These are phyloP conservation scores for Elegia similella DNA, from an alignment of 2,888 invertebrate genomes.

Conservation along the genomic window DNA sequence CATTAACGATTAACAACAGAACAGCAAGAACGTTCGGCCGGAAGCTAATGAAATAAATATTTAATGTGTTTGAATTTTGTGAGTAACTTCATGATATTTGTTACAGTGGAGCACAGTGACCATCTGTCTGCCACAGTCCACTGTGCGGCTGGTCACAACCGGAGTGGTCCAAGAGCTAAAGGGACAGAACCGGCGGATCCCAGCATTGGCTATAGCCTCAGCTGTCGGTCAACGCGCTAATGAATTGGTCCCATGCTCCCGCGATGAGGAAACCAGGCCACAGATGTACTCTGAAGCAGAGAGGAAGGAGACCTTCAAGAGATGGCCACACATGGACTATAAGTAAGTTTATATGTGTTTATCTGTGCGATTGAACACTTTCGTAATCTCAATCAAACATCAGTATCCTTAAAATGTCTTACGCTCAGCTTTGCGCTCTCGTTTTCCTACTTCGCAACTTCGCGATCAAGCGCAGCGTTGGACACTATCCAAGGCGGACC, in stretches of 20 bases:
- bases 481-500: no score
- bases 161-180: constrained; percentile 91
- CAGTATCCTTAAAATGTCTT: no score
- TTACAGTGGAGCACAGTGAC: constrained; percentile 95
- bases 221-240: constrained; percentile 93
- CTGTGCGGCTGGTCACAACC: constrained; percentile 89
- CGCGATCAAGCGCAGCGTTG: no score
- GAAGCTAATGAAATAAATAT: no score
- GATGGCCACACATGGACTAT: constrained; percentile 98
- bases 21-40: no score
- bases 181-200: constrained; percentile 90
- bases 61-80: no score
- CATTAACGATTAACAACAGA: no score
- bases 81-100: background rate
- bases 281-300: constrained; percentile 96
- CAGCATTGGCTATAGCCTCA: constrained; percentile 93
- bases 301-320: constrained; percentile 93
- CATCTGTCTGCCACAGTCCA: constrained; percentile 89
- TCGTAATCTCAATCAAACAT: no score
- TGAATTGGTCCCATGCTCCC: constrained; percentile 84
- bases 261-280: constrained; percentile 70
- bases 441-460: no score
- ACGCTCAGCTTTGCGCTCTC: no score
- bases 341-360: constrained; percentile 90
- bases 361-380: no score